Evolutionary conservation across 2,888 invertebrate species (phyloP), one percentile per base, ranked within the genome.

Genomic region (Drosophila prolongata): DNA sequence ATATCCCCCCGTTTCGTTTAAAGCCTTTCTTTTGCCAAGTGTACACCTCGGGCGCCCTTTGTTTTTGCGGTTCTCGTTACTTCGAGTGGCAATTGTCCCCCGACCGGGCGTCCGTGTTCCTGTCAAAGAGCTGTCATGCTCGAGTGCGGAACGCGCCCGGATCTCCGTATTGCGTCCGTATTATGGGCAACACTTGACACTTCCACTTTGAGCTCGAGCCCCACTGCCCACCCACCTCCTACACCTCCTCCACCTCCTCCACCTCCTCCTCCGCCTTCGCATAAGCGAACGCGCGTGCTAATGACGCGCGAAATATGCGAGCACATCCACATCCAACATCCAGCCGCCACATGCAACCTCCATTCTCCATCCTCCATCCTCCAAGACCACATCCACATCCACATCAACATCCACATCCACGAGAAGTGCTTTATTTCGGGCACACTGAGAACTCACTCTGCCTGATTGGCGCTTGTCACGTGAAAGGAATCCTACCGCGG

Each of bases 101-200:
- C 38, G 61, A 72, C 73, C 67, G 66, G 53, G 56, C 42, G 58
- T 59, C 67, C 50, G 59, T 64, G 59, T 76, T 78, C 75, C 80
- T 84, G 78, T 90, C 89, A 87, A 90, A 89, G 89, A 81, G 86
- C 80, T 90, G 86, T 84, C 86, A 89, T 76, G 78, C 83, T 83
- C 81, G 73, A 87, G 85, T 79, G 78, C 62, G 49, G 54, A 40
- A 34, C 69, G 53, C 59, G 54, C 70, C 74, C 69, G 76, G 74
- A 75, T 85, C 71, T 76, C 72, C 60, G 75, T 68, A 66, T 56
- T 69, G 56, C 59, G 47, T 59, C 73, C 50, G 67, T 90, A 89
- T 90, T 90, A 84, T 89, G 82, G 90, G 82, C 83, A 90, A 89
- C 87, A 90, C 90, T 90, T 90, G 90, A 90, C 90, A 90, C 90